Evolutionary conservation across 2,113 vertebrate species (phyloP).

Genomic region (Orycteropus afer): DNA sequence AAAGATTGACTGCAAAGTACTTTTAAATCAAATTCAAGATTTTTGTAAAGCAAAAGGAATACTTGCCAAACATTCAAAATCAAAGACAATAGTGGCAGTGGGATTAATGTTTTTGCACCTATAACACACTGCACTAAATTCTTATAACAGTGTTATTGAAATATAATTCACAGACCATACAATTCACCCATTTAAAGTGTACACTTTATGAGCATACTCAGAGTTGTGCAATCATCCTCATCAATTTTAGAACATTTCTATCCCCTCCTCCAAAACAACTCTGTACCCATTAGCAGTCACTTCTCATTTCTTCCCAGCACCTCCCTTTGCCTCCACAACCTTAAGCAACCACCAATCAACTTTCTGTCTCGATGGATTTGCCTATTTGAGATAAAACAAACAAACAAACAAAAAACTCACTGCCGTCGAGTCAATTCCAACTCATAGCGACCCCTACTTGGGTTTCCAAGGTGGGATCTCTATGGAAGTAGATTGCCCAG

Average conservation of each 20-base stretch:
- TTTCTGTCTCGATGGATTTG: slow-evolving; percentile 26
- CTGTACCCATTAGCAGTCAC: background rate
- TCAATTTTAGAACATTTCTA: slow-evolving; percentile 48
- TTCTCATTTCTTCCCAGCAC: background rate
- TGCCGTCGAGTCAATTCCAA: too few relatives aligned
- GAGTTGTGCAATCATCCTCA: slow-evolving; percentile 3
- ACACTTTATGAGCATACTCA: slow-evolving; percentile 39
- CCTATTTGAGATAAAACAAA: too few relatives aligned
- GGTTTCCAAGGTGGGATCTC: too few relatives aligned
- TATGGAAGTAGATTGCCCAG: too few relatives aligned
- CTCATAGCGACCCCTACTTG: too few relatives aligned
- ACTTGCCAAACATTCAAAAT: slow-evolving; percentile 64
- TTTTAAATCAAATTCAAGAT: slow-evolving; percentile 68
- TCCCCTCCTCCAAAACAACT: background rate
- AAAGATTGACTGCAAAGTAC: slow-evolving; percentile 71
- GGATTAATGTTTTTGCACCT: slow-evolving; percentile 51
- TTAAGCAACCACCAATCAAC: background rate
- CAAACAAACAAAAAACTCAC: too few relatives aligned
- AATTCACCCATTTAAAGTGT: slow-evolving; percentile 14
- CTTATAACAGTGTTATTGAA: slow-evolving; percentile 42
- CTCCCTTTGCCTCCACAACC: background rate
- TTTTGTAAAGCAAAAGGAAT: slow-evolving; percentile 63
- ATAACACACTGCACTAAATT: slow-evolving; percentile 21
- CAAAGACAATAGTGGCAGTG: slow-evolving; percentile 61
- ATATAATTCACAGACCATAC: slow-evolving; percentile 34